These are phyloP conservation scores for Tetramorium parvispinum DNA, from an alignment of 1,140 invertebrate species.

Conservation along the genomic window DNA sequence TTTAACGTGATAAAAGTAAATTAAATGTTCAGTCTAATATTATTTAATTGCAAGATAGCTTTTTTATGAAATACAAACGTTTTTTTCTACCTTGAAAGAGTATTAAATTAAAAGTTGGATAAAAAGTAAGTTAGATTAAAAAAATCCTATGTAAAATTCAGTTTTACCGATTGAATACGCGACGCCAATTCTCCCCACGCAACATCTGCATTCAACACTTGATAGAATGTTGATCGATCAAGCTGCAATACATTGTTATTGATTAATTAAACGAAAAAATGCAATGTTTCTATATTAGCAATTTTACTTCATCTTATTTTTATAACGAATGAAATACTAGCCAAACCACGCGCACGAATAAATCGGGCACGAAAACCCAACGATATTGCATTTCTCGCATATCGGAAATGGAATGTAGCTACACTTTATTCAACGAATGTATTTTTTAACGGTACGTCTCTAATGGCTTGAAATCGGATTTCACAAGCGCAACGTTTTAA, in stretches of 20 bases:
- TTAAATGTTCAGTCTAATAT: not conserved
- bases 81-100: too few relatives aligned
- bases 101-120: not conserved
- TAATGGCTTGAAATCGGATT: slow-evolving; percentile 45
- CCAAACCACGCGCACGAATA: not conserved
- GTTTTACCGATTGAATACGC: slow-evolving; percentile 13
- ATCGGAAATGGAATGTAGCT: slow-evolving; percentile 27
- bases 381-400: slow-evolving; percentile 28
- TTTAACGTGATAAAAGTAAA: not conserved
- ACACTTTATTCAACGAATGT: slow-evolving; percentile 24
- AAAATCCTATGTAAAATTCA: slow-evolving; percentile 18
- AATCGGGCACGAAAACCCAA: not conserved
- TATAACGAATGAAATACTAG: slow-evolving; percentile 14
- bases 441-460: slow-evolving; percentile 5
- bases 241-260: slow-evolving; percentile 2
- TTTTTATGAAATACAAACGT: not conserved
- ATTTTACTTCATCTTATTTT: slow-evolving; percentile 18
- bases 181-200: not conserved
- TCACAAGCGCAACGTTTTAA: not conserved
- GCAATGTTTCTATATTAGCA: not conserved
- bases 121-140: not conserved
- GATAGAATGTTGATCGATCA: slow-evolving; percentile 19
- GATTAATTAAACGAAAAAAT: slow-evolving; percentile 16
- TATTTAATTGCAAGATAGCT: not conserved
- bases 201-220: not conserved